Evolutionary conservation across 2,797 vertebrate species (phyloP), one percentile per base, ranked within the genome.

Genomic region (Clarias fuscus): DNA sequence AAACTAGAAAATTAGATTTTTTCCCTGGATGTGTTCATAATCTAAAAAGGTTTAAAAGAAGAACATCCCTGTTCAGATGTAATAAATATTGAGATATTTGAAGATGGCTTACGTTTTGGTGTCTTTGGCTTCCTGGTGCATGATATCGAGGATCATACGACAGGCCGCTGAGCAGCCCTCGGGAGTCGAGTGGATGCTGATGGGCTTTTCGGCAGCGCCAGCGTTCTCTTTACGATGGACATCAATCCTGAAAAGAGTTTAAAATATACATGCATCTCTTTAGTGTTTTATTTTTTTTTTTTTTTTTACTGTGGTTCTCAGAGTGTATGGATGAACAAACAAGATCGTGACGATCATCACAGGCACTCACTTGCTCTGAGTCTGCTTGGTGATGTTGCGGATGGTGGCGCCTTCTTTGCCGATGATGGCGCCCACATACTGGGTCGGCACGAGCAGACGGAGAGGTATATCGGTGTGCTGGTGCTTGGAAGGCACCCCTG

Each of bases 91-190:
- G 40, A n/a, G 24, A 79, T 18, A 5, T 65, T 18, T 53, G 22
- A 22, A 79, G 2, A 24, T 5, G 30, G 90, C 96, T 92, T 93
- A 99, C 97, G 97, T 97, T 94, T 99, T 98, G 90, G 97, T 98
- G 94, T 98, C 98, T 93, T 98, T 98, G 4, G 98, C 98, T 91
- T 99, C 98, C 93, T 99, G 97, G 56, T 97, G 96, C 98, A 99
- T 99, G 92, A 99, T 98, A 90, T 99, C 98, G 91, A 99, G 90
- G 92, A 99, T 98, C 97, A 99, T 98, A 85, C 96, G 95, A 90
- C 97, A 98, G 43, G 98, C 97, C 0, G 97, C 93, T 0, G 97
- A 98, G 92, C 98, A 98, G 91, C 98, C 98, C 91, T 98, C 97
- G 0, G 97, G 96, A 4, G 96, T 98, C 0, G 98, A 99, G 92